Evolutionary conservation across 1,140 invertebrate species (phyloP).

Genomic region (Anoplolepis gracilipes): DNA sequence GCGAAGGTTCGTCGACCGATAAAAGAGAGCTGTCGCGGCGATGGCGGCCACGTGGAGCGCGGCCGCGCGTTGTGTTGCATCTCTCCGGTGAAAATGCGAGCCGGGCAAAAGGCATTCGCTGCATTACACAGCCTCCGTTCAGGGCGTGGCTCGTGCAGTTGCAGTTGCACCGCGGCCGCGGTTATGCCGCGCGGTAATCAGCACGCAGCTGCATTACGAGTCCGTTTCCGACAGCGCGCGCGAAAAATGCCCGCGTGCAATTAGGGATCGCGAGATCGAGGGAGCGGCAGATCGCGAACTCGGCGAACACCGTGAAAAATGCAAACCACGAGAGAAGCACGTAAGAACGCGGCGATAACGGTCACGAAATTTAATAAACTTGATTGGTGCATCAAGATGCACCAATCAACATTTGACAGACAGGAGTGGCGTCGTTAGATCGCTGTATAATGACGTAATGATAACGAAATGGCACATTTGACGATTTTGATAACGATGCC

Average conservation of each 20-base stretch:
- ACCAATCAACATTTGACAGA: no score
- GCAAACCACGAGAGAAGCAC: background rate
- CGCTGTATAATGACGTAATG: no score
- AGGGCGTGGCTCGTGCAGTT: constrained; percentile 65
- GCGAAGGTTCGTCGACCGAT: constrained; percentile 59
- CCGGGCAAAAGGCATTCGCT: background rate
- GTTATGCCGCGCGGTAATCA: no score
- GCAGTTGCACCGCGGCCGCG: constrained; percentile 11
- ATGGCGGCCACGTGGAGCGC: constrained; percentile 31
- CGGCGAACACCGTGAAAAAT: background rate
- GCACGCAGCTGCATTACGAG: constrained; percentile 15
- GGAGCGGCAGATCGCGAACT: background rate
- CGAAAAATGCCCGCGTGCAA: constrained; percentile 7
- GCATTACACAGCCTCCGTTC: background rate
- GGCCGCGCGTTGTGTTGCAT: no score
- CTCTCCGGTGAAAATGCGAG: constrained; percentile 11
- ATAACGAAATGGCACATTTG: background rate
- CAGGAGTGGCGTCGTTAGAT: background rate
- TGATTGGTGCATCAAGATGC: no score
- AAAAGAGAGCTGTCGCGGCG: constrained; percentile 9
- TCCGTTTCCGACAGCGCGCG: background rate
- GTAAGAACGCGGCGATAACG: background rate
- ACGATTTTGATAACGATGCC: background rate
- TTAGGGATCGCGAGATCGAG: constrained; percentile 13
- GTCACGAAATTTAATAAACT: background rate